A percentile compares a stretch with the other conserved stretches of the same genome.
Evolutionary conservation across 2,888 invertebrate genomes (phyloP).

Genomic region (Drepana falcataria): DNA sequence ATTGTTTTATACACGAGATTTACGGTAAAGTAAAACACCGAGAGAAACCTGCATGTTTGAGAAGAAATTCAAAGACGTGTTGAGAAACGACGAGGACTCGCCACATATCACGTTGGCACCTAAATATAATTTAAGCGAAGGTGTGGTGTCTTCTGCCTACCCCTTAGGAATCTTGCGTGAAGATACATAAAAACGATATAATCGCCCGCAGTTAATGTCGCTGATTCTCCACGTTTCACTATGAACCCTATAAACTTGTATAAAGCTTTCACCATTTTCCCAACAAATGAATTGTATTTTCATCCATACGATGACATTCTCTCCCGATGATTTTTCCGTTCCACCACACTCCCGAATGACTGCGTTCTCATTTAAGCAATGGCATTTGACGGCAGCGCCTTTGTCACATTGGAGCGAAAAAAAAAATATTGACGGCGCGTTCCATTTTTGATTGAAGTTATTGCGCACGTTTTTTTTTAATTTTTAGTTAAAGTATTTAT

Average conservation of each 20-base stretch:
- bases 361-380: conserved; percentile 76
- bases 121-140: too few species aligned
- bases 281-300: background rate
- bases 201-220: too few species aligned
- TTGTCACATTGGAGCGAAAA: conserved; percentile 48
- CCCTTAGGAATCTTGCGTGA: too few species aligned
- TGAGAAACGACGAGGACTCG: too few species aligned
- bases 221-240: too few species aligned
- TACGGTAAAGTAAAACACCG: too few species aligned
- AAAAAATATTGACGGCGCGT: conserved; percentile 51
- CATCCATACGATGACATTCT: conserved; percentile 46
- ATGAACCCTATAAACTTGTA: background rate
- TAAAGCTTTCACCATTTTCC: background rate
- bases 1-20: too few species aligned
- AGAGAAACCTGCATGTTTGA: too few species aligned
- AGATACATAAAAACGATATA: too few species aligned
- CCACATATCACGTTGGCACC: too few species aligned
- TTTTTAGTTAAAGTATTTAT: conserved; percentile 10
- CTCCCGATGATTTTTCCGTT: conserved; percentile 71
- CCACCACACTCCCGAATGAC: conserved; percentile 69
- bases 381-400: conserved; percentile 69
- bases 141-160: too few species aligned
- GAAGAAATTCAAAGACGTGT: too few species aligned
- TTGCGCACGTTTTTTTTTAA: conserved; percentile 20
- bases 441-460: conserved; percentile 68